Conservation (phyloP, 2,888 invertebrate genomes). For the Watsonalla binaria region DNA sequence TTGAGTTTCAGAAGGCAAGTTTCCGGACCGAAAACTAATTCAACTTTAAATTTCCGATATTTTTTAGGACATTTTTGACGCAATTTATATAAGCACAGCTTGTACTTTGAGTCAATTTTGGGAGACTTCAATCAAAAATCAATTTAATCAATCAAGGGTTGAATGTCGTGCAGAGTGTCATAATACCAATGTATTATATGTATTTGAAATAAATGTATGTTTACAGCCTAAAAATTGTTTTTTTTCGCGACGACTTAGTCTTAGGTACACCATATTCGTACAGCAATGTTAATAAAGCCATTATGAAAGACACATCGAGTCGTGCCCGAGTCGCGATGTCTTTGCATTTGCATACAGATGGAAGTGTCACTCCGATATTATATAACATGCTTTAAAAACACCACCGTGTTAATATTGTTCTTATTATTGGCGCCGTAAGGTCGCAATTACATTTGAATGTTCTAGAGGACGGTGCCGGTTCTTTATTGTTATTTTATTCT, state of each 20-base stretch:
- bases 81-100: no score
- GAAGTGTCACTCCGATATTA: constrained; percentile 59
- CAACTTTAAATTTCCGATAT: no score
- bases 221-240: not conserved
- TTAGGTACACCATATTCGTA: not conserved
- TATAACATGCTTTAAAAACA: constrained; percentile 36
- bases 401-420: constrained; percentile 12
- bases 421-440: constrained; percentile 12
- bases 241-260: not conserved
- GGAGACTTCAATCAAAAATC: no score
- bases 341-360: constrained; percentile 68
- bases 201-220: no score
- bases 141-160: no score
- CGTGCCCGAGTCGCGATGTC: constrained; percentile 13
- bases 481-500: constrained; percentile 30
- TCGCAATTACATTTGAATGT: constrained; percentile 13
- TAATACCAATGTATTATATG: no score
- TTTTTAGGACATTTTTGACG: no score
- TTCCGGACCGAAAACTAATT: no score
- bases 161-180: no score
- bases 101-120: no score
- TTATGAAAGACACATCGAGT: constrained; percentile 35
- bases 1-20: no score
- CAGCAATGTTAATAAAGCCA: constrained; percentile 25
- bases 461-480: constrained; percentile 5